Evolutionary conservation across 2,113 vertebrate species (phyloP).

Genomic region (Aptenodytes patagonicus): DNA sequence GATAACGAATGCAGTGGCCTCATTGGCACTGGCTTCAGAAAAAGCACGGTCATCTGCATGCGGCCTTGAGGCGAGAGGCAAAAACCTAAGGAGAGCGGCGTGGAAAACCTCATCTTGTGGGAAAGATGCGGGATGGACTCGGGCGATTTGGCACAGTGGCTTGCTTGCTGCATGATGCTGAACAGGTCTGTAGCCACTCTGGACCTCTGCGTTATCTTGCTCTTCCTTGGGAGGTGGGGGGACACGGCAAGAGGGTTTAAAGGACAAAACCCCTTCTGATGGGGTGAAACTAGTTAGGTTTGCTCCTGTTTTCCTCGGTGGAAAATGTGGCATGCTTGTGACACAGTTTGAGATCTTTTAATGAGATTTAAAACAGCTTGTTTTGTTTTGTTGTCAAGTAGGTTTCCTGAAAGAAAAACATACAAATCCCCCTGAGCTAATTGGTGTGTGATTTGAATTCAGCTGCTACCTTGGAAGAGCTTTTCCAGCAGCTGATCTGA

Average conservation of each 20-base stretch:
- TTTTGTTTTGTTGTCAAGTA: constrained; percentile 49
- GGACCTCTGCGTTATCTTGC: background rate
- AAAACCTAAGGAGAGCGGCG: background rate
- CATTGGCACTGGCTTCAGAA: constrained; percentile 61
- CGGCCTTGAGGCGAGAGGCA: constrained; percentile 23
- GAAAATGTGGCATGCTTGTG: background rate
- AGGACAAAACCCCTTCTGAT: background rate
- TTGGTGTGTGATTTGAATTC: constrained; percentile 58
- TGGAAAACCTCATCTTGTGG: background rate
- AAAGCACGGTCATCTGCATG: constrained; percentile 53
- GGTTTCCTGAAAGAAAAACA: constrained; percentile 51
- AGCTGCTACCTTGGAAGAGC: constrained; percentile 40
- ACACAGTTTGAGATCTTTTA: background rate
- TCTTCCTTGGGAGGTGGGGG: background rate
- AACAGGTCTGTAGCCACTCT: background rate
- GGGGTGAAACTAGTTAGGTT: background rate
- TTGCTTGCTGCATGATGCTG: background rate
- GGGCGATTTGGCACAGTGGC: fast-evolving
- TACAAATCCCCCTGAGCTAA: constrained; percentile 55
- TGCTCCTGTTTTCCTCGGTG: background rate
- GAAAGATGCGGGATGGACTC: fast-evolving
- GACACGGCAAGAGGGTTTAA: background rate
- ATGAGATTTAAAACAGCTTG: constrained; percentile 25
- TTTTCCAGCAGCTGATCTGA: constrained; percentile 38
- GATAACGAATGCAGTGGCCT: constrained; percentile 65